Evolutionary conservation across 2,888 invertebrate species (phyloP), one percentile per base, ranked within the genome.

Genomic region (Cheilosia scutellata): DNA sequence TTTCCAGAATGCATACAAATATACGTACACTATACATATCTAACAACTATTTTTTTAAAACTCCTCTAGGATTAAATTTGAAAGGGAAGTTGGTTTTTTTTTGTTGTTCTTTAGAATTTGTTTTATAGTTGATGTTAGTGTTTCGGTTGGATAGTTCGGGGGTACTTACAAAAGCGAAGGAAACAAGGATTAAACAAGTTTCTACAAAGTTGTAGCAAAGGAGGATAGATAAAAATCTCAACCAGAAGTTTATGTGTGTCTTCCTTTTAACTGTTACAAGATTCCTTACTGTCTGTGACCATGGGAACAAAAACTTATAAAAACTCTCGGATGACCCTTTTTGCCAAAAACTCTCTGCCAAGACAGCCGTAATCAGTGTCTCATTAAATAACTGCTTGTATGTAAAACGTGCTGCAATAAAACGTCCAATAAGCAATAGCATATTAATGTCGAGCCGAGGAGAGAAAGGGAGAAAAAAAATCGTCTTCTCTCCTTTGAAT

Each of bases 361-460:
- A 68, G 74, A 78, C 74, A 72, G 78, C 68, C 83, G 70, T 75
- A 79, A 84, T 84, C 79, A 79, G 75, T 58, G 75, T 51, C 74
- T 74, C 83, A 65, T 75, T 84, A 75, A 58, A 62, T 40, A 66
- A 47, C 66, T 72, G 58, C 44, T 20, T 53, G 33, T 57, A 70
- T 75, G 75, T 29, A 70, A 79, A 75, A 79, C 83, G 83, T 84
- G 58, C 44, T 16, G 49, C 75, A 79, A 79, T 79, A 84, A 79
- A 84, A 75, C 31, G 70, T 60, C 74, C 65, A 70, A 79, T 79
- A 70, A 65, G 37, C 37, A 37, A 11, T 11, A 4, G 37, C 74
- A 70, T 44, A 63, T 63, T 70, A 79, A 58, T 60, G 74, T 51
- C 40, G 37, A 27, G 47, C 37, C 65, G 47, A 62, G 42, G 16